phyloP scores from a whole-genome alignment of 2,797 vertebrate genomes.

The Danio kyathit region DNA sequence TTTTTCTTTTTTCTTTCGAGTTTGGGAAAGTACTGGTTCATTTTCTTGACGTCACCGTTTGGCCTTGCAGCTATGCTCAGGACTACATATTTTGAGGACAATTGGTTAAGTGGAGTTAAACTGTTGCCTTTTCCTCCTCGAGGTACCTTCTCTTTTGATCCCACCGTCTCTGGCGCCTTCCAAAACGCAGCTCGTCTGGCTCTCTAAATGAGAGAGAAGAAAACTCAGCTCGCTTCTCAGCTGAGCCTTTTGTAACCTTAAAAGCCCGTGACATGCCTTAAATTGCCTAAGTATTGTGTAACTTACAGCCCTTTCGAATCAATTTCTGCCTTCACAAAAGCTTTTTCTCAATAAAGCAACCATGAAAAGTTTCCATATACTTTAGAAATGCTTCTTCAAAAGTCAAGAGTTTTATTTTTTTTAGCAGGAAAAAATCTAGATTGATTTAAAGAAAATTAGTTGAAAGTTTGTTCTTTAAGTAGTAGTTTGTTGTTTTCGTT shows the following conservation, averaged over 20 bases:
- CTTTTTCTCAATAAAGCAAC: conserved; percentile 47
- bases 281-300: conserved; percentile 81
- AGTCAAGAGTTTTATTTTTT: background rate
- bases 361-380: conserved; percentile 57
- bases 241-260: conserved; percentile 77
- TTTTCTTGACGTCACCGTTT: conserved; percentile 64
- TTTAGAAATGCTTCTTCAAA: background rate
- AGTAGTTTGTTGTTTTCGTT: no score
- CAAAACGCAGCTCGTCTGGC: conserved; percentile 87
- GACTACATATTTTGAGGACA: conserved; percentile 83
- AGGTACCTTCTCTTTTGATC: conserved; percentile 87
- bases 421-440: background rate
- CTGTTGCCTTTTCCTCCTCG: conserved; percentile 83
- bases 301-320: conserved; percentile 79
- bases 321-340: conserved; percentile 65
- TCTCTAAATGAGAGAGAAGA: conserved; percentile 84
- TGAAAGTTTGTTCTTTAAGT: no score
- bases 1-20: background rate
- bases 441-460: no score
- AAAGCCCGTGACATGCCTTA: conserved; percentile 79
- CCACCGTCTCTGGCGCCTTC: conserved; percentile 86
- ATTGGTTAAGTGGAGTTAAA: conserved; percentile 85
- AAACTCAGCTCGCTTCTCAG: conserved; percentile 66
- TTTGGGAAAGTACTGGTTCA: conserved; percentile 73
- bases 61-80: conserved; percentile 72